Percentiles rank a stretch among this genome's conserved stretches.
These are phyloP conservation scores for Brachionichthys hirsutus DNA, from an alignment of 2,113 vertebrate species.

Conservation along the genomic window DNA sequence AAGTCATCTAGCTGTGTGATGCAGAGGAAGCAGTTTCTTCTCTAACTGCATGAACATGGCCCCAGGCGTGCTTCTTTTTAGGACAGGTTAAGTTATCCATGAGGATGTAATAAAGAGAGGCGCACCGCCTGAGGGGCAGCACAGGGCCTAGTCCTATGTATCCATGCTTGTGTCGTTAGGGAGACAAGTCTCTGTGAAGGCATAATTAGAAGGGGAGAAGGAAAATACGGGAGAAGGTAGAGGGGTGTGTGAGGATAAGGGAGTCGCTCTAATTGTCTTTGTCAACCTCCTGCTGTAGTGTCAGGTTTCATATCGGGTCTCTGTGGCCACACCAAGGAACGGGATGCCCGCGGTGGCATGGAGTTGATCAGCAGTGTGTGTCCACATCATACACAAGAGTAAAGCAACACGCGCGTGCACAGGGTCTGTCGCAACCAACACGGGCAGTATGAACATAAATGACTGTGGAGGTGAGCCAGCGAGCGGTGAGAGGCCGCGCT, in stretches of 20 bases:
- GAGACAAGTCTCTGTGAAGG: slow-evolving; percentile 45
- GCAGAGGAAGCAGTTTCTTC: slow-evolving; percentile 3
- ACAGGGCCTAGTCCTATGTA: slow-evolving; percentile 42
- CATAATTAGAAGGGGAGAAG: slow-evolving; percentile 54
- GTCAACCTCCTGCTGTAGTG: slow-evolving; percentile 76
- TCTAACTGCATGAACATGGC: slow-evolving; percentile 28
- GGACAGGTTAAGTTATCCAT: slow-evolving; percentile 56
- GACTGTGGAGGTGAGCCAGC: slow-evolving; percentile 59
- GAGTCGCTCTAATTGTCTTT: slow-evolving; percentile 74
- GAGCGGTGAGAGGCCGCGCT: slow-evolving; percentile 43
- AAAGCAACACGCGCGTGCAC: slow-evolving; percentile 21
- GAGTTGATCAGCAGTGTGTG: slow-evolving; percentile 39
- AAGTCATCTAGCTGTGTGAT: too few species aligned
- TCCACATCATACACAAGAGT: slow-evolving; percentile 23
- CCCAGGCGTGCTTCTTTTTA: slow-evolving; percentile 39
- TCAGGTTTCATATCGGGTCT: slow-evolving; percentile 74
- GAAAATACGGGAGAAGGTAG: too few species aligned
- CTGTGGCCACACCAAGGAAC: slow-evolving; percentile 51
- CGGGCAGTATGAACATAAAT: slow-evolving; percentile 47
- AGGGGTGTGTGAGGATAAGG: slow-evolving; percentile 45
- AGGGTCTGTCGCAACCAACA: slow-evolving; percentile 54
- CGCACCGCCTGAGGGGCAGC: slow-evolving; percentile 38
- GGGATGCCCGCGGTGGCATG: slow-evolving; percentile 49
- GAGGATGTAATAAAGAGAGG: slow-evolving; percentile 50
- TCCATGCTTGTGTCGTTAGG: slow-evolving; percentile 51